Base-by-base conservation (phyloP, 1,140 invertebrate species). In the Aphelenchoides besseyi region DNA sequence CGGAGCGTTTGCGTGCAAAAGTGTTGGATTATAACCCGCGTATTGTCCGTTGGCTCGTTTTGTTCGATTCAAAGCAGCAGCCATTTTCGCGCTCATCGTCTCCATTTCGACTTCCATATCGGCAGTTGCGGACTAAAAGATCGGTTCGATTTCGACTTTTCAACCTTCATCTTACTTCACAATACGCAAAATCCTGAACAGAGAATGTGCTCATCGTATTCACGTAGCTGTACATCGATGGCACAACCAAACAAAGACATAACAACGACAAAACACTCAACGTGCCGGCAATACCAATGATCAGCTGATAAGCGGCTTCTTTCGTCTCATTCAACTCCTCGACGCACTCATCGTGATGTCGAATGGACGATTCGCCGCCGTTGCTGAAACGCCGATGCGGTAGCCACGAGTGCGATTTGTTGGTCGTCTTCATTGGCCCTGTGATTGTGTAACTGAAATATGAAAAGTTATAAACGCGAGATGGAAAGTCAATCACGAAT, bases 171-270 rank as follows among this genome's bases (percentile, higher is more conserved):
- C 12, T 57, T 59, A 84, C 81, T 70, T 84, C 75, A 61, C 82
- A 83, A 63, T 77, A 83, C 3, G 71, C 63, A 36, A 83, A 84
- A 61, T 83, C 82, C 55, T 78, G 70, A 55, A 66, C 59, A 1
- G 71, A 66, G 61, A 84, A 83, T 26, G 69, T 61, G 41, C 66
- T 70, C 52, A 83, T 80, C 32, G 67, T 82, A 48, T 79, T 68
- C 32, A 84, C 81, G 70, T 79, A 78, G 64, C 74, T 79, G 71
- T 83, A 83, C 73, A 83, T 69, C 3, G 82, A 74, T 8, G 82
- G 82, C 16, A 84, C 74, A 16, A 82, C 57, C 35, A 80, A 55
- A 68, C 79, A 80, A 30, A 84, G 41, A 29, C 69, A 72, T 28
- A 84, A 64, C 23, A 83, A 30, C 36, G 76, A 75, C 26, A 61